Base-by-base conservation (phyloP, 1,140 invertebrate species). In the Drosophila willistoni region DNA sequence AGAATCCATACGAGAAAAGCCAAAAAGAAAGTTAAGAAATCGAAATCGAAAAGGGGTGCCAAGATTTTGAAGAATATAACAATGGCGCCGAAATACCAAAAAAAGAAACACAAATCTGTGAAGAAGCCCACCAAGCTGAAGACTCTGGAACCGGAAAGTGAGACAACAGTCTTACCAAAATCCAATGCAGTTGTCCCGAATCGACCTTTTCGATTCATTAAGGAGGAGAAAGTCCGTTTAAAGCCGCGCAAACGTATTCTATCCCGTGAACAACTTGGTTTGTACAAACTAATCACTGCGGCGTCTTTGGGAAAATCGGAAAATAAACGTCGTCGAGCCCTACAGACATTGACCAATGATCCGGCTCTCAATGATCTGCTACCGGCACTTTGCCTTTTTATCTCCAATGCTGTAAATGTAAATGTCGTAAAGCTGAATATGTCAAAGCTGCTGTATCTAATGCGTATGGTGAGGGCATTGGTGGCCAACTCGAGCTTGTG, bases 381-480 rank as follows among this genome's bases (percentile, higher is more conserved):
- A 9, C 57, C 67, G 29, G 56, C 9, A 6, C 10, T 82, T 2
- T 44, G 54, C 41, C 2, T 7, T 0, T 82, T 78, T 9, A 74
- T 82, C 13, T 9, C 39, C 7, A 64, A 82, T 3, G 29, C 54
- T 3, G 67, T 78, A 7, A 2, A 14, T 1, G 9, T 61, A 1
- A 75, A 82, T 57, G 22, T 82, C 7, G 25, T 13, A 2, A 19
- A 69, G 17, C 17, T 64, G 12, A 75, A 71, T n/a, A 17, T 78
- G 1, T 0, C 55, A 10, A 7, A 66, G 1, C 54, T 82, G 1
- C 3, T 82, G 7, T 71, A 71, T 33, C n/a, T 75, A 29, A 64
- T 82, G 79, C 79, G 79, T 0, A 79, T 82, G 74, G 57, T 79
- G 1, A 36, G 42, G n/a, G 56, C 71, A 12, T 13, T 82, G 13